Evolutionary conservation across 2,113 vertebrate species (phyloP).

Genomic region (Atherinomorus stipes): DNA sequence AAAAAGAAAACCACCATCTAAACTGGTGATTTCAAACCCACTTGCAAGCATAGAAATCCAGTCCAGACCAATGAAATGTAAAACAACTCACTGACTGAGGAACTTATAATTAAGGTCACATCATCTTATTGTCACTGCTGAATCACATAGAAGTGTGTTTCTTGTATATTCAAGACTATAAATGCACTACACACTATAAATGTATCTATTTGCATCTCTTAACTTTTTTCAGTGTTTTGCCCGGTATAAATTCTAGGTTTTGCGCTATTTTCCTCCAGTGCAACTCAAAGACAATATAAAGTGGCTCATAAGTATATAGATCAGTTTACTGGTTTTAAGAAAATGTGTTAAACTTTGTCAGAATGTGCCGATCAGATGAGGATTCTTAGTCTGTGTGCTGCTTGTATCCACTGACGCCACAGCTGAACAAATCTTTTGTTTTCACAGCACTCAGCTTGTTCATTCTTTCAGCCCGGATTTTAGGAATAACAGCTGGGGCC

Average conservation of each 20-base stretch:
- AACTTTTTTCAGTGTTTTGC: too few relatives aligned
- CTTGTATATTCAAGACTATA: too few relatives aligned
- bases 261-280: too few relatives aligned
- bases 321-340: background rate
- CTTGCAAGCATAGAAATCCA: background rate
- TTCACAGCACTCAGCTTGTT: constrained; percentile 40
- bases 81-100: too few relatives aligned
- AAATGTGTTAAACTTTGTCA: background rate
- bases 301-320: background rate
- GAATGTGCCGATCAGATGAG: background rate
- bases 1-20: background rate
- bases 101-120: too few relatives aligned
- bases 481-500: constrained; percentile 15
- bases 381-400: background rate
- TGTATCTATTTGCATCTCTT: too few relatives aligned
- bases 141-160: too few relatives aligned
- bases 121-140: too few relatives aligned
- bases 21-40: background rate
- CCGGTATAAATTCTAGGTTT: too few relatives aligned
- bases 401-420: constrained; percentile 12
- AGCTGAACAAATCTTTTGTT: constrained; percentile 51
- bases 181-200: too few relatives aligned
- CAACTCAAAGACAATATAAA: too few relatives aligned
- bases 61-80: background rate
- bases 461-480: constrained; percentile 10